Percentiles rank a stretch among this genome's conserved stretches.
Evolutionary conservation across 2,113 vertebrate species (phyloP).

Genomic region (Phylloscopus trochiloides): DNA sequence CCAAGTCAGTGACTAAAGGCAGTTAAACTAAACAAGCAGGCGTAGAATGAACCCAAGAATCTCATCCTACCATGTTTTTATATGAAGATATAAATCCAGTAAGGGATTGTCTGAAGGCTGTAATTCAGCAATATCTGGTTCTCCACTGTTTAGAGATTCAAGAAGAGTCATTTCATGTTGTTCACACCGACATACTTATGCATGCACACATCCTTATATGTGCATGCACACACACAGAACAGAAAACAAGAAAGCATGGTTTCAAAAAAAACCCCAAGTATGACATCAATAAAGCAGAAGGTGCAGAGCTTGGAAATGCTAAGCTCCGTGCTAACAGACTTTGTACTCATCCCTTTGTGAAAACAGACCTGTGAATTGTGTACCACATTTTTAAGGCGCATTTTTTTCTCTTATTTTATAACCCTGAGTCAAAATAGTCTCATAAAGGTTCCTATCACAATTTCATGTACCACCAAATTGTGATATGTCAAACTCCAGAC

Average conservation of each 20-base stretch:
- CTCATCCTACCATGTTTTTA: background rate
- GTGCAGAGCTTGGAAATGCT: background rate
- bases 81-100: background rate
- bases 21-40: background rate
- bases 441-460: background rate
- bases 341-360: background rate
- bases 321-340: background rate
- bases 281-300: background rate
- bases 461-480: background rate
- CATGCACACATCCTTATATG: background rate
- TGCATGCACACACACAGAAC: background rate
- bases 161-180: background rate
- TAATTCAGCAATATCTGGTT: background rate
- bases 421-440: background rate
- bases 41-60: background rate
- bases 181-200: background rate
- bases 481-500: background rate
- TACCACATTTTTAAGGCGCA: background rate
- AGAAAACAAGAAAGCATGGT: background rate
- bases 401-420: background rate
- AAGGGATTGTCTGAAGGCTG: background rate
- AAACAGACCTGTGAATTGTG: background rate
- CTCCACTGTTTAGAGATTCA: background rate
- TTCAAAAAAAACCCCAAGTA: background rate
- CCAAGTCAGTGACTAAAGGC: background rate